A percentile compares a stretch with the other conserved stretches of the same genome.
Evolutionary conservation across 2,113 vertebrate genomes (phyloP).

Genomic region (Lonchura striata): DNA sequence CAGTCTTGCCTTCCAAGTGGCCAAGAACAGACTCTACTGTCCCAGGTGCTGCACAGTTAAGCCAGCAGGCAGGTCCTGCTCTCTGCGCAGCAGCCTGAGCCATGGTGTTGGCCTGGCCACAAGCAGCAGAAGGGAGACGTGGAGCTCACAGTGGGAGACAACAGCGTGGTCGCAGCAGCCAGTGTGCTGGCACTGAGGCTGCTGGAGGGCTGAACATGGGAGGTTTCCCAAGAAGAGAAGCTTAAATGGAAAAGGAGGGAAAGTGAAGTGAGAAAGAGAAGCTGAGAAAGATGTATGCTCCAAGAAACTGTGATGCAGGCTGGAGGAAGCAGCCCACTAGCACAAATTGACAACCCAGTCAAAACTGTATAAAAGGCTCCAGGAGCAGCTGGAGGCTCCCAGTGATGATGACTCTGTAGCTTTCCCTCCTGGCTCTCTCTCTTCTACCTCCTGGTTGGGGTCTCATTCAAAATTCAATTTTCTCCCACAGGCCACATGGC

Average conservation of each 20-base stretch:
- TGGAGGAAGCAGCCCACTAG: background rate
- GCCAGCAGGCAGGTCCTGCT: background rate
- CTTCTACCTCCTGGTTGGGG: background rate
- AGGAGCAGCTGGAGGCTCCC: conserved; percentile 8
- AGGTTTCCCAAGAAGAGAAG: background rate
- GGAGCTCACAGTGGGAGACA: background rate
- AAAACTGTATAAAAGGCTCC: conserved; percentile 11
- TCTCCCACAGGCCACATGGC: background rate
- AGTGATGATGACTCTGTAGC: background rate
- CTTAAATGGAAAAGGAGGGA: background rate
- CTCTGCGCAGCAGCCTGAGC: background rate
- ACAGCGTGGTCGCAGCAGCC: accelerated
- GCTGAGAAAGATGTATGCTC: background rate
- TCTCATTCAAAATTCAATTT: background rate
- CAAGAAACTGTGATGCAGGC: background rate
- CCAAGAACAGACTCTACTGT: accelerated
- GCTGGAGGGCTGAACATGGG: background rate
- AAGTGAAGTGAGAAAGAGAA: conserved; percentile 15
- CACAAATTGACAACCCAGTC: background rate
- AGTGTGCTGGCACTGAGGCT: background rate
- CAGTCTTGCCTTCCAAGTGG: background rate
- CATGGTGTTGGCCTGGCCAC: accelerated
- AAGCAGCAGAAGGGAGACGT: background rate
- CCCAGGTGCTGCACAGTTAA: background rate
- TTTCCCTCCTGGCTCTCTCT: background rate